A percentile compares a stretch with the other conserved stretches of the same genome.
phyloP scores from a whole-genome alignment of 2,113 vertebrate genomes.

The Butorides virescens region DNA sequence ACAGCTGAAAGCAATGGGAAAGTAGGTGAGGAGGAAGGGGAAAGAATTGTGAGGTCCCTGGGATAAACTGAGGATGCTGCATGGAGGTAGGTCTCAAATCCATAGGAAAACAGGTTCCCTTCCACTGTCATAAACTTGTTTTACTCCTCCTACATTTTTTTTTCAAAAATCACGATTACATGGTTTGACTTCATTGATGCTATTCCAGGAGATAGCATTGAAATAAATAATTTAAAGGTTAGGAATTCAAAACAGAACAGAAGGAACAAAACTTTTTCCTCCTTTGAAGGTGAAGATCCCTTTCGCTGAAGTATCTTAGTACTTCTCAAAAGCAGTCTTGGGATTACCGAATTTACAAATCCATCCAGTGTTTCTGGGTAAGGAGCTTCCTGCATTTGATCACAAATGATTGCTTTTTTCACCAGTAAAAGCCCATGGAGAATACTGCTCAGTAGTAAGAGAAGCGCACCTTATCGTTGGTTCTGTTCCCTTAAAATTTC shows the following conservation, averaged over 20 bases:
- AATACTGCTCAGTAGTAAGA: not conserved
- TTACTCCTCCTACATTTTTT: not conserved
- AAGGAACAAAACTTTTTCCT: not conserved
- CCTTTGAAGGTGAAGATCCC: not conserved
- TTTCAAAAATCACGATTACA: not conserved
- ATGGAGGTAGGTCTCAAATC: not conserved
- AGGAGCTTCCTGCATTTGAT: not conserved
- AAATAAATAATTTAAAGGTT: not conserved
- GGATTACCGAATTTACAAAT: not conserved
- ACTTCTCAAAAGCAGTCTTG: not conserved
- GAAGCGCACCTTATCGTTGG: not conserved
- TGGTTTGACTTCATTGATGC: not conserved
- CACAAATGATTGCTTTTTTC: not conserved
- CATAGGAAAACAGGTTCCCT: not conserved
- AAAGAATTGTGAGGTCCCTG: not conserved
- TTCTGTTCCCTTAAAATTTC: not conserved
- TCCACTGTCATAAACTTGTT: not conserved
- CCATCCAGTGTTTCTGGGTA: not conserved
- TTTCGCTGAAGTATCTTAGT: not conserved
- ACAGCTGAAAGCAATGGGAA: not conserved
- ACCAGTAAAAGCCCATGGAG: not conserved
- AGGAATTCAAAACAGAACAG: not conserved
- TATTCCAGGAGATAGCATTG: not conserved
- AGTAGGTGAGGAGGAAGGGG: not conserved
- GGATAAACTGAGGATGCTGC: not conserved